Conservation (phyloP, 2,797 vertebrate genomes). For the Dermochelys coriacea region DNA sequence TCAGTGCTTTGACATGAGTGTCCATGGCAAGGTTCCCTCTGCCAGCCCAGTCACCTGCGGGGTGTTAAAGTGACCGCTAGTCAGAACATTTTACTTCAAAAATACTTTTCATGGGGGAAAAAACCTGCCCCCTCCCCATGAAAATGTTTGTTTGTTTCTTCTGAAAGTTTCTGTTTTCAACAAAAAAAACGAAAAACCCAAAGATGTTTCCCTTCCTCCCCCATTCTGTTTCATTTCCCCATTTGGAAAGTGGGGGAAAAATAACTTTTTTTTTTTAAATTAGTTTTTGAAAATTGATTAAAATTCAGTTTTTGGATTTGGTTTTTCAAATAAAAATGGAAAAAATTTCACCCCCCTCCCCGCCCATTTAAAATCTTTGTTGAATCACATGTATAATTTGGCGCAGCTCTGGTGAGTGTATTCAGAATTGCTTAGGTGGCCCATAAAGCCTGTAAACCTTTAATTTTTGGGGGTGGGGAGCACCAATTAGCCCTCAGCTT, state of each 20-base stretch:
- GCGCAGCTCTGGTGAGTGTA: neutral
- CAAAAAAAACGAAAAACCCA: neutral
- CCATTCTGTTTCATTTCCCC: neutral
- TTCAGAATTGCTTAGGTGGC: neutral
- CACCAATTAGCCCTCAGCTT: neutral
- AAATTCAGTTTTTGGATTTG: neutral
- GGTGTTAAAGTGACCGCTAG: neutral
- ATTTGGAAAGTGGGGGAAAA: neutral
- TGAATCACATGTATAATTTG: neutral
- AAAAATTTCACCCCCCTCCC: neutral
- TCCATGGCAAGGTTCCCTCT: neutral
- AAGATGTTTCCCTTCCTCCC: neutral
- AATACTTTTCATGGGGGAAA: neutral
- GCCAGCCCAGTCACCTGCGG: neutral
- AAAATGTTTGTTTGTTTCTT: neutral
- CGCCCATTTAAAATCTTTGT: neutral
- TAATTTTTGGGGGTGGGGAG: rapidly evolving
- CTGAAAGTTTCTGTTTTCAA: neutral
- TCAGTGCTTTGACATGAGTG: neutral
- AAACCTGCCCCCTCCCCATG: neutral
- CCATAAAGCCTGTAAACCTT: neutral
- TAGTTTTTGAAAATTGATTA: neutral
- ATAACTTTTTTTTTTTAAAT: neutral
- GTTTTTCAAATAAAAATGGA: neutral
- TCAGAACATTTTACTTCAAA: neutral